Conservation (phyloP, 2,797 vertebrate species). For the Helarctos malayanus region DNA sequence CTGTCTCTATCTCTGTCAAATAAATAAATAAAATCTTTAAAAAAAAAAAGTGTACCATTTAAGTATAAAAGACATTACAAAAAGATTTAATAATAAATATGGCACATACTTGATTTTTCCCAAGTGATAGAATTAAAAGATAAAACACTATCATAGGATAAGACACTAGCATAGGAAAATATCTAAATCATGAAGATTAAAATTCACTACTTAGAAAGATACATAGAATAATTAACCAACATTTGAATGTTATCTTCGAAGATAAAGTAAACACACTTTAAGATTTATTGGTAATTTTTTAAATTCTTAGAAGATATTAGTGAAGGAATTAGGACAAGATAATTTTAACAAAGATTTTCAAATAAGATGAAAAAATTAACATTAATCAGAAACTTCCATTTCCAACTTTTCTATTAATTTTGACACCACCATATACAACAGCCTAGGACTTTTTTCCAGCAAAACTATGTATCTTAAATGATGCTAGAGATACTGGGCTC, state of each 20-base stretch:
- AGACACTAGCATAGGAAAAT: conserved; percentile 39
- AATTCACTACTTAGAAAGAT: background rate
- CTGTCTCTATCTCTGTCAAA: too few species aligned
- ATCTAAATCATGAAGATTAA: conserved; percentile 41
- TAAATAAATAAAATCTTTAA: too few species aligned
- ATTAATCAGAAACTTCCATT: conserved; percentile 18
- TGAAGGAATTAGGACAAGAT: background rate
- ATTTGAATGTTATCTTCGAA: background rate
- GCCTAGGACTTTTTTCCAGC: background rate
- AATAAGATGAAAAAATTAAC: background rate
- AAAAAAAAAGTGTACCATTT: background rate
- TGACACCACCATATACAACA: background rate
- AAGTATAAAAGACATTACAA: background rate
- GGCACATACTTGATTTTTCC: background rate
- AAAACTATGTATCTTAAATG: conserved; percentile 37
- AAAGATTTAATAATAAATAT: conserved; percentile 12
- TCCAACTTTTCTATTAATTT: conserved; percentile 11
- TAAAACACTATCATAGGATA: conserved; percentile 35
- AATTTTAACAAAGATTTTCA: conserved; percentile 23
- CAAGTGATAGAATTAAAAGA: background rate
- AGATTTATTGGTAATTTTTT: background rate
- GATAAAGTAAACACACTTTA: background rate
- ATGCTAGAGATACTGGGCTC: background rate
- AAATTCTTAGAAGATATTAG: background rate
- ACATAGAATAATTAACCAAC: background rate